Percentiles rank a stretch among this genome's conserved stretches.
phyloP scores from a whole-genome alignment of 2,797 vertebrate genomes.

The Sebastes itinus region DNA sequence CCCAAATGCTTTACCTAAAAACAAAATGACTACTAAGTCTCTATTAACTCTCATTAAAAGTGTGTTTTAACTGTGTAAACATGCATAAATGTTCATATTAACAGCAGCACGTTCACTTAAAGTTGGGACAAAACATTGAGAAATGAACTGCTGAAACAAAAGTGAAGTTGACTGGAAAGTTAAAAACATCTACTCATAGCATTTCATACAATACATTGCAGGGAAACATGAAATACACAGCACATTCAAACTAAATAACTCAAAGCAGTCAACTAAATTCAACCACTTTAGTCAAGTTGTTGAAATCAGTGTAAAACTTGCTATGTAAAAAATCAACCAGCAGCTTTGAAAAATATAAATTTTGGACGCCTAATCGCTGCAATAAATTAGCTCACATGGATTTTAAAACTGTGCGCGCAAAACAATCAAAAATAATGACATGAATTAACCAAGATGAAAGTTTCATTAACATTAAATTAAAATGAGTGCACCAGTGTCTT shows the following conservation, averaged over 20 bases:
- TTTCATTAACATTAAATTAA: slow-evolving; percentile 20
- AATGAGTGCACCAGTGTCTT: slow-evolving; percentile 32
- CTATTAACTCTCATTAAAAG: neutral
- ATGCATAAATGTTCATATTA: neutral
- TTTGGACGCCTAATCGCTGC: neutral
- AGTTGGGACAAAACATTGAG: neutral
- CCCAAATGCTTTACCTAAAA: neutral
- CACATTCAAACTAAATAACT: slow-evolving; percentile 31
- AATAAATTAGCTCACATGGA: slow-evolving; percentile 53
- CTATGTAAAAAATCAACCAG: slow-evolving; percentile 43
- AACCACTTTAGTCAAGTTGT: slow-evolving; percentile 32
- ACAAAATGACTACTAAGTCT: neutral
- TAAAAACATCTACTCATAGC: slow-evolving; percentile 4
- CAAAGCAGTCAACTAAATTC: slow-evolving; percentile 13
- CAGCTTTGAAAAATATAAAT: slow-evolving; percentile 11
- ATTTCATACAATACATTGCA: slow-evolving; percentile 14
- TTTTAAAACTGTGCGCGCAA: slow-evolving; percentile 20
- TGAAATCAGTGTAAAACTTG: slow-evolving; percentile 44
- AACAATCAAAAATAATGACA: slow-evolving; percentile 37
- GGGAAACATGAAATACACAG: slow-evolving; percentile 16
- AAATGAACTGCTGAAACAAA: slow-evolving; percentile 6
- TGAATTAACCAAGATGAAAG: slow-evolving; percentile 35
- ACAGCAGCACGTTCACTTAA: neutral
- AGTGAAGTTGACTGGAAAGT: neutral
- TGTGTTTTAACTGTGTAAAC: neutral